Evolutionary conservation across 2,888 invertebrate genomes (phyloP), one percentile per base, ranked within the genome.

Genomic region (Drosophila ustulata): DNA sequence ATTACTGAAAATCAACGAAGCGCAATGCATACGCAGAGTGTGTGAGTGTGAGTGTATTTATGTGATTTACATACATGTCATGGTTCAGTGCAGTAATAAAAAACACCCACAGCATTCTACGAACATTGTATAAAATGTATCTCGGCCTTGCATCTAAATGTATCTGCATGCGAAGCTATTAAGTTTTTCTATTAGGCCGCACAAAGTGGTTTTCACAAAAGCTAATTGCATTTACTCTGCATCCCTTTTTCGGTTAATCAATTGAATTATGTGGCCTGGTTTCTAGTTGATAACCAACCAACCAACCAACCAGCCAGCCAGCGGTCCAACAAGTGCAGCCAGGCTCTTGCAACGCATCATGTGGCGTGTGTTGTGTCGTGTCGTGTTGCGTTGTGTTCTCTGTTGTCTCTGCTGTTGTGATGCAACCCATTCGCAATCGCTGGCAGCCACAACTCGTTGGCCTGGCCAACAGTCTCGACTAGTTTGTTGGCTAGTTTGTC

Each of bases 1-100:
- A 86, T 87, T 66, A 85, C 82, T 87, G 34, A 57, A 69, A 87
- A 52, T 68, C 84, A 86, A 41, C 89, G 75, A 87, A 88, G 84
- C 84, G 87, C 77, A 71, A 7, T 71, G 53, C 56, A 81, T 64
- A 34, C 18, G 1, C 18, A 2, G 18, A 18, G 11, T 51, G 41
- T 62, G 13, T 67, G 41, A 18, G 34, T 50, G 39, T 51, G 37
- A 34, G n/a, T 41, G 5, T 34, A 47, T 49, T 18, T 49, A 18
- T 61, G n/a, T 34, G 26, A 68, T 81, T 72, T 64, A 58, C 65
- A 73, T 69, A 65, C 63, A 56, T 70, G 85, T 79, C 74, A 88
- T 77, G 82, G 88, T 66, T 85, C 82, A 77, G 77, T 53, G 79
- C 79, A 56, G 28, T 46, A 45, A 53, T 52, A 39, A 43, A 28